Evolutionary conservation across 2,888 invertebrate genomes (phyloP), one percentile per base, ranked within the genome.

Genomic region (Erynnis tages): DNA sequence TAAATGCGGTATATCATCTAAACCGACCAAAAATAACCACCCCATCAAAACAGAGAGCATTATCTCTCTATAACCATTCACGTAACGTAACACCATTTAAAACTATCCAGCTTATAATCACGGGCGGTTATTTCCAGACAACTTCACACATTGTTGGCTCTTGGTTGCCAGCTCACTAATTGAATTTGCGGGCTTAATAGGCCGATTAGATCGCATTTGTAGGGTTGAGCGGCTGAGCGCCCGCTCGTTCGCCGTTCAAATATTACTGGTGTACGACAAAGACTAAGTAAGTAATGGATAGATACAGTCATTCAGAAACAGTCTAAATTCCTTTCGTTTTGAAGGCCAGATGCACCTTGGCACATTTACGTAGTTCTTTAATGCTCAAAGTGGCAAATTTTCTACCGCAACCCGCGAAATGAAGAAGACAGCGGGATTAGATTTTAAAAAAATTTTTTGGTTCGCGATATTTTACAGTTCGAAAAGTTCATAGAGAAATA

Each of bases 151-250:
- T 43, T 52, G 50, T 52, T 52, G 43, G 50, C 27, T 50, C 34
- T 34, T 50, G 34, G 25, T 34, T 23, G 40, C 17, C 10, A 48
- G 49, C 49, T 41, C 25, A 41, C 49, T 78, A 77, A 79, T 79
- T 74, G 71, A 75, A 77, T 78, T 75, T 67, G 68, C 67, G 68
- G 73, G 71, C 67, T 74, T 73, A 73, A 70, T 71, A 68, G 67
- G 65, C 65, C 71, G 74, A 75, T 77, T 72, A 74, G 66, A 72
- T 63, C 64, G 66, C 61, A 66, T 66, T 62, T 62, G 68, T 59
- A 66, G 68, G 71, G 69, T 63, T 66, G 67, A 66, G 60, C 63
- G 52, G 52, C 44, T 49, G 13, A 47, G 29, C 47, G 40, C 48
- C 34, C 35, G 46, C 48, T 30, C 23, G 10, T 23, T 29, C 29